Percentiles rank a stretch among this genome's conserved stretches.
Conservation (phyloP, 2,113 vertebrate genomes). For the Bufo gargarizans region DNA sequence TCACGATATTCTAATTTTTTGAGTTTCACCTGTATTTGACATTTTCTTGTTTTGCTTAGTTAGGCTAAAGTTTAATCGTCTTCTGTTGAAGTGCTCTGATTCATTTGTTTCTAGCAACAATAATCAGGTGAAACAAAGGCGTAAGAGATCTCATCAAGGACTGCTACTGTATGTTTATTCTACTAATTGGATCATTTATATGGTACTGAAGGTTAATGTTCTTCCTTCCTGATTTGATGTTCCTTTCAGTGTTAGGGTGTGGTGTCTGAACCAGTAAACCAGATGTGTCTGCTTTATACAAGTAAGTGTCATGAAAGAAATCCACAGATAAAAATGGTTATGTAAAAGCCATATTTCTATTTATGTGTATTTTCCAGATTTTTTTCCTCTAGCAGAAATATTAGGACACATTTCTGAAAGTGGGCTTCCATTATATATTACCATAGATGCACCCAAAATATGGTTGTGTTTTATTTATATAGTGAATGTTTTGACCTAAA, state of each 20-base stretch:
- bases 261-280: constrained; percentile 13
- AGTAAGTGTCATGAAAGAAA: neutral
- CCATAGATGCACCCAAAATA: too few species aligned
- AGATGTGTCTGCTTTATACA: neutral
- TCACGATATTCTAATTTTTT: too few species aligned
- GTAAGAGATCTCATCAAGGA: neutral
- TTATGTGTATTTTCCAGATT: too few species aligned
- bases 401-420: neutral
- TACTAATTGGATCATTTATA: constrained; percentile 4
- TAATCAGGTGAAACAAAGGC: constrained; percentile 23
- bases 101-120: neutral
- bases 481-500: too few species aligned
- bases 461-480: too few species aligned
- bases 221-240: constrained; percentile 37
- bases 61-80: neutral
- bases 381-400: neutral
- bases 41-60: neutral
- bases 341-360: neutral
- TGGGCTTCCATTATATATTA: neutral
- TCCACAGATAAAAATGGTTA: neutral
- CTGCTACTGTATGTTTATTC: neutral
- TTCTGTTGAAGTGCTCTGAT: neutral
- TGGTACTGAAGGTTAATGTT: constrained; percentile 14
- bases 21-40: neutral
- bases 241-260: constrained; percentile 32